These are phyloP conservation scores for Mungos mungo DNA, from an alignment of 2,113 vertebrate species.

Conservation along the genomic window DNA sequence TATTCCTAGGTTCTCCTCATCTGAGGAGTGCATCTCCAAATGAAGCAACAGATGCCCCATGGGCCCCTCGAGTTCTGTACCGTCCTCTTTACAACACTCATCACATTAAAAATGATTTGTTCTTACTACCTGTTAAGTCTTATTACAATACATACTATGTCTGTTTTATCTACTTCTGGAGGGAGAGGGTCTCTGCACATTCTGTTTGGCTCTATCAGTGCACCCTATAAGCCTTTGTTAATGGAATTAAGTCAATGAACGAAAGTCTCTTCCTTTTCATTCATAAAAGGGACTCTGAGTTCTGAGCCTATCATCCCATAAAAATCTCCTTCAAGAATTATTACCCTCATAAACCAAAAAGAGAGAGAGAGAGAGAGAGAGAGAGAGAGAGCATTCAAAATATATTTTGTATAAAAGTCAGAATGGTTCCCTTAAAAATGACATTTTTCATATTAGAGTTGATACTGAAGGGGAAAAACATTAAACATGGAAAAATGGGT, in stretches of 20 bases:
- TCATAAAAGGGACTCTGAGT: slow-evolving; percentile 24
- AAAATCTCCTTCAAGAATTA: slow-evolving; percentile 31
- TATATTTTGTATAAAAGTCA: slow-evolving; percentile 25
- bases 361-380: rapidly evolving
- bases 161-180: not conserved
- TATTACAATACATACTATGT: not conserved
- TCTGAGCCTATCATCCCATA: not conserved
- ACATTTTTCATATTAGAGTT: not conserved
- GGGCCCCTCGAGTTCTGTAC: not conserved
- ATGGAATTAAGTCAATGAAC: not conserved
- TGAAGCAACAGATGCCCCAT: not conserved
- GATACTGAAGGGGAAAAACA: not conserved
- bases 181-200: not conserved
- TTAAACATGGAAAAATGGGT: not conserved
- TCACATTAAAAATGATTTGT: not conserved
- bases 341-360: not conserved
- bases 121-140: not conserved
- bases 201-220: not conserved
- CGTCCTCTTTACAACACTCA: not conserved
- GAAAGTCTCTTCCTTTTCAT: not conserved
- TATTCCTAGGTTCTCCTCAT: not conserved
- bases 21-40: not conserved
- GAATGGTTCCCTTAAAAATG: not conserved
- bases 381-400: not conserved
- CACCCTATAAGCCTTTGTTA: not conserved